Evolutionary conservation across 2,797 vertebrate species (phyloP).

Genomic region (Vireo griseus): DNA sequence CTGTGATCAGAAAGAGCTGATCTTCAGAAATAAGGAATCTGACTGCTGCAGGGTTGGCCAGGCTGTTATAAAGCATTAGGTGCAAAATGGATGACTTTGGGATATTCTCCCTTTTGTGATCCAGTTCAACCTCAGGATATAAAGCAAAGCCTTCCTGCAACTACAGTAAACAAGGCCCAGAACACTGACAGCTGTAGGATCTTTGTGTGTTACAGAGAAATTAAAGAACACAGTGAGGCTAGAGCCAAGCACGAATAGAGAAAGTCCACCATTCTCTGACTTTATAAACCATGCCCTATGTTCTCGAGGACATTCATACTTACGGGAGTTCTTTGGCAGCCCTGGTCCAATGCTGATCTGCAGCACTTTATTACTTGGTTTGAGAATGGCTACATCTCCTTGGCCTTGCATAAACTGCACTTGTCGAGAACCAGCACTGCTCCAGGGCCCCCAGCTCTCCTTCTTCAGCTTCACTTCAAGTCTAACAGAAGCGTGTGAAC

Average conservation of each 20-base stretch:
- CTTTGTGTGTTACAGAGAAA: background rate
- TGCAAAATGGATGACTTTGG: background rate
- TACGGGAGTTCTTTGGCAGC: conserved; percentile 93
- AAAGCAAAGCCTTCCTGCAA: background rate
- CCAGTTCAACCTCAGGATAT: background rate
- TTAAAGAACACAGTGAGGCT: background rate
- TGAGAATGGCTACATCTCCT: conserved; percentile 84
- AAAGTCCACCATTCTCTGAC: background rate
- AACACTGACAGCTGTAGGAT: background rate
- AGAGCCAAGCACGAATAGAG: background rate
- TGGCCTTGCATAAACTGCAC: conserved; percentile 89
- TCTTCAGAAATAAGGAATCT: background rate
- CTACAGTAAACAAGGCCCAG: background rate
- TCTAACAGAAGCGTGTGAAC: conserved; percentile 66
- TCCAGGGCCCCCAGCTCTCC: conserved; percentile 96
- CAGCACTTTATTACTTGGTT: conserved; percentile 91
- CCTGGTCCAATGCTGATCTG: conserved; percentile 95
- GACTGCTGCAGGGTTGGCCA: background rate
- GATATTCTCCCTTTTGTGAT: background rate
- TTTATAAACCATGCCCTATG: background rate
- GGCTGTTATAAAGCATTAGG: background rate
- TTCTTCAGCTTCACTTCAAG: conserved; percentile 97
- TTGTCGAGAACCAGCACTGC: conserved; percentile 87
- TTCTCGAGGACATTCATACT: conserved; percentile 65
- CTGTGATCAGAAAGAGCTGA: background rate